phyloP scores from a whole-genome alignment of 2,797 vertebrate genomes.

The Pitangus sulphuratus region DNA sequence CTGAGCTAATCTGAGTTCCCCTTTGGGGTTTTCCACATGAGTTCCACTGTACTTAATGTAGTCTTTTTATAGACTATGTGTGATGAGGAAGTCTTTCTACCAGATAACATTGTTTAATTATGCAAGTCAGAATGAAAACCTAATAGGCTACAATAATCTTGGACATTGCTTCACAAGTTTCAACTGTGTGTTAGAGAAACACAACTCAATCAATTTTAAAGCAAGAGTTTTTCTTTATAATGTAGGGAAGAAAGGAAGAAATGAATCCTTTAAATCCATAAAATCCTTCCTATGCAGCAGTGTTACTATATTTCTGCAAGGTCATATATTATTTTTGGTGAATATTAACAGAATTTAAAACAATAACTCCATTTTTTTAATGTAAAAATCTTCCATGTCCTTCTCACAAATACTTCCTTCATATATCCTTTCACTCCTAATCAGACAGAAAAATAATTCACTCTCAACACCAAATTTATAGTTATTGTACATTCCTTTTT shows the following conservation, averaged over 20 bases:
- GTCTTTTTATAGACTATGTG: accelerated
- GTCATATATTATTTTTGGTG: neutral
- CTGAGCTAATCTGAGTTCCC: neutral
- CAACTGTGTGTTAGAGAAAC: neutral
- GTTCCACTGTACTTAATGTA: neutral
- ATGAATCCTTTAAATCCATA: neutral
- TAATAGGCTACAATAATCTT: neutral
- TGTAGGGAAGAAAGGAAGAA: neutral
- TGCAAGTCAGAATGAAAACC: neutral
- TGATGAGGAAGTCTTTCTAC: neutral
- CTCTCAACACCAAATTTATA: neutral
- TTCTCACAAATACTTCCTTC: neutral
- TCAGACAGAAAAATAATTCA: neutral
- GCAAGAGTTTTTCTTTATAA: neutral
- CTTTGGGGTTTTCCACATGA: neutral
- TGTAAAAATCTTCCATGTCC: neutral
- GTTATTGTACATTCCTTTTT: neutral
- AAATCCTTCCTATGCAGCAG: neutral
- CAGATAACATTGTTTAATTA: neutral
- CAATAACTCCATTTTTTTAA: neutral
- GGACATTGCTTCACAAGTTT: neutral
- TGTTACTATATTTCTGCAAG: neutral
- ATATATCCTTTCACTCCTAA: neutral
- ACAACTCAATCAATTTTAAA: neutral
- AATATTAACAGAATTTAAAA: neutral